Conservation (phyloP, 2,113 vertebrate genomes). For the Prietella phreatophila region DNA sequence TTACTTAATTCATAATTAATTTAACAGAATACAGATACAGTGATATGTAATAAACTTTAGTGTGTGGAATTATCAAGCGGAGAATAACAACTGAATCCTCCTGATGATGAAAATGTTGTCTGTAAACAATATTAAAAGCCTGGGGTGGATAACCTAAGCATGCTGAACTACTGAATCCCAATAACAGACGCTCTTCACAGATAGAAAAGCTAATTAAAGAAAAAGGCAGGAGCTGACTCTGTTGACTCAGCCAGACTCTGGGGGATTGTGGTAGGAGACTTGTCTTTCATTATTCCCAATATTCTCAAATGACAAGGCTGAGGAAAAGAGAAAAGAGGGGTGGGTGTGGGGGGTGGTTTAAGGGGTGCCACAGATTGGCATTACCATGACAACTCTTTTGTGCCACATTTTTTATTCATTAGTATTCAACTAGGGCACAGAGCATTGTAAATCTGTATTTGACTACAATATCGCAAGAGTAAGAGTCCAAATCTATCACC, state of each 20-base stretch:
- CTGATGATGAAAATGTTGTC: neutral
- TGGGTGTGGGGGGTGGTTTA: neutral
- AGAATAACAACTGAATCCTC: neutral
- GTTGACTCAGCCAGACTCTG: slow-evolving; percentile 5
- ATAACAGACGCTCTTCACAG: neutral
- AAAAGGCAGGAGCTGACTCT: slow-evolving; percentile 9
- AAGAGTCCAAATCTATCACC: neutral
- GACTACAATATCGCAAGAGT: neutral
- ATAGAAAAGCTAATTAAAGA: neutral
- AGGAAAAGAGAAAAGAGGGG: slow-evolving; percentile 7
- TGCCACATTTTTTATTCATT: slow-evolving; percentile 36
- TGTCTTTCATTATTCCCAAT: slow-evolving; percentile 21
- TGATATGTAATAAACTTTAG: neutral
- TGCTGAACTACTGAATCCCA: neutral
- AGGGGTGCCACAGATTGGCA: slow-evolving; percentile 23
- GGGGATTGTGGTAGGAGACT: slow-evolving; percentile 48
- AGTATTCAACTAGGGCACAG: slow-evolving; percentile 18
- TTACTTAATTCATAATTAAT: neutral
- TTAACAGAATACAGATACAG: neutral
- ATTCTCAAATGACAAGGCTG: slow-evolving; percentile 30
- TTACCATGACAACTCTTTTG: slow-evolving; percentile 55
- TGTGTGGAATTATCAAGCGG: neutral
- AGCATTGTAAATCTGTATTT: neutral
- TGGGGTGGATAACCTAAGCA: neutral
- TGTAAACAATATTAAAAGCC: neutral